A percentile compares a stretch with the other conserved stretches of the same genome.
phyloP scores from a whole-genome alignment of 2,888 invertebrate genomes.

The Thysanoteuthis rhombus region DNA sequence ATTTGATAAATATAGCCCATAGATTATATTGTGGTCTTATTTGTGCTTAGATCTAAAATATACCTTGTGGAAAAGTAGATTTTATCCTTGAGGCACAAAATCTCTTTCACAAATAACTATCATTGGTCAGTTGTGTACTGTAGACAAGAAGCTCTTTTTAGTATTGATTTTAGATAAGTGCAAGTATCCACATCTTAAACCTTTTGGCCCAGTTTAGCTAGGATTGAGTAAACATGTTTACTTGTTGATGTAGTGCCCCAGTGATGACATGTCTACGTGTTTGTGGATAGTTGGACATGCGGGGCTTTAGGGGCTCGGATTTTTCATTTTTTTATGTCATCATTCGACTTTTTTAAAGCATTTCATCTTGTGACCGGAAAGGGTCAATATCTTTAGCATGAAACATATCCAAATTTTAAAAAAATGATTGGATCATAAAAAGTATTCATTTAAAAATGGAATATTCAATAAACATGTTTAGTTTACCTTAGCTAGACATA shows the following conservation, averaged over 20 bases:
- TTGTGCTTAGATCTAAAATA: too few relatives aligned
- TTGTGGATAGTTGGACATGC: neutral
- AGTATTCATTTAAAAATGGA: too few relatives aligned
- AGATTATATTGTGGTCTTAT: too few relatives aligned
- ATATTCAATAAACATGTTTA: too few relatives aligned
- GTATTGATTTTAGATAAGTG: neutral
- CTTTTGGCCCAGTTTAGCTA: neutral
- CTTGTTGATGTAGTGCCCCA: neutral
- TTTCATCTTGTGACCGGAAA: neutral
- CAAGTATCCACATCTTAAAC: neutral
- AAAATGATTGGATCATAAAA: too few relatives aligned
- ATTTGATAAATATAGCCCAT: too few relatives aligned
- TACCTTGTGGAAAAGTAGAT: too few relatives aligned
- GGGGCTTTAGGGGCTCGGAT: neutral
- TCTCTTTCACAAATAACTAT: neutral
- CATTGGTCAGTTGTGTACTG: neutral
- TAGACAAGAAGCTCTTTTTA: neutral
- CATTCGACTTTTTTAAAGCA: neutral
- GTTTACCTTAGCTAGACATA: too few relatives aligned
- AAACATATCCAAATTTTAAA: neutral
- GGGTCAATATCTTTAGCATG: neutral
- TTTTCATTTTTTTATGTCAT: neutral
- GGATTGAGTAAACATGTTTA: neutral
- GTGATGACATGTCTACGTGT: neutral
- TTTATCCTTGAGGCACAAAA: neutral